phyloP scores from a whole-genome alignment of 2,797 vertebrate species.

The Gambelia wislizenii region DNA sequence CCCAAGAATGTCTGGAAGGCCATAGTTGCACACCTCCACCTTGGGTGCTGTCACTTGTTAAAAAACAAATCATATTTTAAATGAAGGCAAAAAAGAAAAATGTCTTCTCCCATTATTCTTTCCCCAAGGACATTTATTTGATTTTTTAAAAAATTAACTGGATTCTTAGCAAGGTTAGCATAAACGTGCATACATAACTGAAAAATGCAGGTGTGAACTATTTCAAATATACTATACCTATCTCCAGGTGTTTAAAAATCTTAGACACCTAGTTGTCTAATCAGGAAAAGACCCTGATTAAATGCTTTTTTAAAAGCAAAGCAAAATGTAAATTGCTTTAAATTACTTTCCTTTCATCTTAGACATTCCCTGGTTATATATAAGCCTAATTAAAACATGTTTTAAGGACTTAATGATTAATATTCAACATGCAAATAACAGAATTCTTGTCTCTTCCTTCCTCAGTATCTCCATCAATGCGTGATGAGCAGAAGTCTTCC shows the following conservation, averaged over 20 bases:
- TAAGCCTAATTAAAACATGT: neutral
- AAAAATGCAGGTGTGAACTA: too few relatives aligned
- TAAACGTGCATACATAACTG: neutral
- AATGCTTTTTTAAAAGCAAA: neutral
- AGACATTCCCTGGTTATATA: neutral
- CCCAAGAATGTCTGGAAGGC: neutral
- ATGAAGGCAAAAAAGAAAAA: neutral
- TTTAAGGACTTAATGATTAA: neutral
- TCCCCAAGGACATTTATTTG: neutral
- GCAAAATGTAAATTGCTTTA: neutral
- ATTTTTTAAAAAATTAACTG: neutral
- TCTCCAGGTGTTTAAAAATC: neutral
- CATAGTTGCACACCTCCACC: neutral
- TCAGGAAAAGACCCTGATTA: too few relatives aligned
- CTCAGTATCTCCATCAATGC: constrained; percentile 91
- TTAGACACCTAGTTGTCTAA: neutral
- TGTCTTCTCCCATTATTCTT: neutral
- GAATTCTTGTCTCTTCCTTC: constrained; percentile 33
- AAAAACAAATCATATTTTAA: neutral
- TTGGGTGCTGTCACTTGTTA: neutral
- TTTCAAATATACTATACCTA: neutral
- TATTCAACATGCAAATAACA: constrained; percentile 4
- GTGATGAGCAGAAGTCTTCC: constrained; percentile 88
- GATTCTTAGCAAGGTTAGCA: neutral
- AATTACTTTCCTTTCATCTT: neutral